A percentile compares a stretch with the other conserved stretches of the same genome.
These are phyloP conservation scores for Rapana venosa DNA, from an alignment of 2,888 invertebrate species.

Conservation along the genomic window DNA sequence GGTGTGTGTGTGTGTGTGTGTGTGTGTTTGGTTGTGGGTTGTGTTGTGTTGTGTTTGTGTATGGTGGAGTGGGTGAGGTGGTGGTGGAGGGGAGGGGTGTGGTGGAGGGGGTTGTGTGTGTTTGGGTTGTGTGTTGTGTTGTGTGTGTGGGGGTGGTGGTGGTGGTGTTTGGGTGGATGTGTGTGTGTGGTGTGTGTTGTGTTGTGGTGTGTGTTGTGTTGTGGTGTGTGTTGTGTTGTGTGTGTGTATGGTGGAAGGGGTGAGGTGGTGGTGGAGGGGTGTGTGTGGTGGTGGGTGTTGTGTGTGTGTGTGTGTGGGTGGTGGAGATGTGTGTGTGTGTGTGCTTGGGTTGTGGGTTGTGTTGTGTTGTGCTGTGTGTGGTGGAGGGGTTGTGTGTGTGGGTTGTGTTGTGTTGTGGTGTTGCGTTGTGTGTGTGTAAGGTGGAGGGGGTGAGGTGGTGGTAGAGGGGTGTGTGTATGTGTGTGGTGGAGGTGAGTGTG, in stretches of 20 bases:
- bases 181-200: constrained; percentile 20
- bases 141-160: not conserved
- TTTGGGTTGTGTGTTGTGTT: too few species aligned
- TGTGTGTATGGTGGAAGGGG: constrained; percentile 48
- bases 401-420: not conserved
- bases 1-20: not conserved
- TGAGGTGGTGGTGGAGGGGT: too few species aligned
- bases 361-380: too few species aligned
- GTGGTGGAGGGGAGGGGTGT: too few species aligned
- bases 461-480: constrained; percentile 35
- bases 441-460: too few species aligned
- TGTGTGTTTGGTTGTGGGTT: constrained; percentile 47
- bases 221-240: not conserved
- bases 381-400: constrained; percentile 49
- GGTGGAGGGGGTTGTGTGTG: not conserved
- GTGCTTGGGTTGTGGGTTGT: too few species aligned
- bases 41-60: not conserved
- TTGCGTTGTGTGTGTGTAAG: not conserved
- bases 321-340: not conserved
- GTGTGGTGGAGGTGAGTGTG: not conserved
- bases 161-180: too few species aligned
- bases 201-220: constrained; percentile 47
- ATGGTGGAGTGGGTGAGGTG: too few species aligned
- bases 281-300: not conserved
- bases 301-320: not conserved